Percentiles rank a stretch among this genome's conserved stretches.
phyloP scores from a whole-genome alignment of 2,888 invertebrate genomes.

The Cetonia aurata region DNA sequence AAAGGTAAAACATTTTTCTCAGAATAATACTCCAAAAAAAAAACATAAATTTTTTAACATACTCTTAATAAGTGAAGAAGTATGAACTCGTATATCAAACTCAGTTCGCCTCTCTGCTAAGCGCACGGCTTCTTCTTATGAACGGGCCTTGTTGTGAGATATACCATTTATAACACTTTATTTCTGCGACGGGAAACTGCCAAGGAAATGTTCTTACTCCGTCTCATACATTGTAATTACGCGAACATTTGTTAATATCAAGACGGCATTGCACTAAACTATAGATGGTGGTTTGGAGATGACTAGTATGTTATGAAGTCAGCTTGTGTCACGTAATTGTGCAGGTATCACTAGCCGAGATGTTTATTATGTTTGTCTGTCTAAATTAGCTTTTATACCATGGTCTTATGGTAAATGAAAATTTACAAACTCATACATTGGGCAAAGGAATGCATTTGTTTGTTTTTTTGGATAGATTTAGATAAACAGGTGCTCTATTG shows the following conservation, averaged over 20 bases:
- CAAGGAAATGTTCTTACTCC: conserved; percentile 25
- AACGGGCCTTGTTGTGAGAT: conserved; percentile 14
- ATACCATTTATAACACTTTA: conserved; percentile 39
- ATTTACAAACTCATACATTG: too few species aligned
- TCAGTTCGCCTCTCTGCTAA: conserved; percentile 7
- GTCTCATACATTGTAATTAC: conserved; percentile 36
- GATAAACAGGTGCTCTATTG: too few species aligned
- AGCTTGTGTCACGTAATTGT: neutral
- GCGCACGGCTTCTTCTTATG: conserved; percentile 1
- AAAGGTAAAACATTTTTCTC: neutral
- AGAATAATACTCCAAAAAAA: neutral
- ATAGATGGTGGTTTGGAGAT: neutral
- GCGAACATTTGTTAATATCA: conserved; percentile 34
- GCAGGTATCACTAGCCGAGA: neutral
- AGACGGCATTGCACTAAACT: conserved; percentile 8
- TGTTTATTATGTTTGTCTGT: conserved; percentile 7
- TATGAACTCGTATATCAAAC: conserved; percentile 26
- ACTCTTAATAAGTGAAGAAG: conserved; percentile 10
- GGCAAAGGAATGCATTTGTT: too few species aligned
- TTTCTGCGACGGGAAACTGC: conserved; percentile 24
- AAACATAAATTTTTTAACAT: neutral
- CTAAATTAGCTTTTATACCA: conserved; percentile 1
- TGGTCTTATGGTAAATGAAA: too few species aligned
- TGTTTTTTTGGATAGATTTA: too few species aligned
- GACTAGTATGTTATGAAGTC: neutral